Evolutionary conservation across 1,140 invertebrate species (phyloP).

Genomic region (Stegodyphus dumicola): DNA sequence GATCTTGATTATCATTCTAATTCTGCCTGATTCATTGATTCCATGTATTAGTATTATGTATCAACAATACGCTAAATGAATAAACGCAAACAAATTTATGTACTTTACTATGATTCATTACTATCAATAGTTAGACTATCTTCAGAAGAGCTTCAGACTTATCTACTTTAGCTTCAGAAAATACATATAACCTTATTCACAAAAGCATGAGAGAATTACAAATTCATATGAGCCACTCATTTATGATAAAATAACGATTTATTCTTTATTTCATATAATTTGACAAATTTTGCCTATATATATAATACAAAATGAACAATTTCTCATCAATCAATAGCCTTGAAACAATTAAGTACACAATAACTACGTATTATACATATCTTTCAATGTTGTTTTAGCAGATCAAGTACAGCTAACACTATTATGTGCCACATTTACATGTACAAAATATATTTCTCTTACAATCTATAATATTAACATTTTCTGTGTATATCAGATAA

Average conservation of each 20-base stretch:
- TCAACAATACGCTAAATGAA: no score
- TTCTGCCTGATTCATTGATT: no score
- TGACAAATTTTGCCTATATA: slow-evolving; percentile 15
- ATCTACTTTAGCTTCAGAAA: no score
- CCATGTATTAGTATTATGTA: no score
- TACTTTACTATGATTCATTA: no score
- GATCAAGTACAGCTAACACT: not conserved
- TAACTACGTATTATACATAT: not conserved
- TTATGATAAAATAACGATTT: slow-evolving; percentile 27
- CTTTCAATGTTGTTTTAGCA: not conserved
- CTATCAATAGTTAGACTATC: no score
- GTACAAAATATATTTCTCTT: not conserved
- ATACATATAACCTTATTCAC: no score
- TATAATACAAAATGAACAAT: slow-evolving; percentile 41
- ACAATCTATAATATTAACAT: not conserved
- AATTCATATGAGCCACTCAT: not conserved
- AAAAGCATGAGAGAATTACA: no score
- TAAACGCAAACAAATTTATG: no score
- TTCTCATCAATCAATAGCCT: slow-evolving; percentile 12
- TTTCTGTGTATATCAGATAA: no score
- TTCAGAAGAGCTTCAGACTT: no score
- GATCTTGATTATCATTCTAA: no score
- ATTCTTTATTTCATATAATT: slow-evolving; percentile 28
- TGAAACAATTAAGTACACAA: slow-evolving; percentile 20
- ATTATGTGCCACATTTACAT: not conserved